Base-by-base conservation (phyloP, 2,888 invertebrate genomes). In the Orthosia cruda region DNA sequence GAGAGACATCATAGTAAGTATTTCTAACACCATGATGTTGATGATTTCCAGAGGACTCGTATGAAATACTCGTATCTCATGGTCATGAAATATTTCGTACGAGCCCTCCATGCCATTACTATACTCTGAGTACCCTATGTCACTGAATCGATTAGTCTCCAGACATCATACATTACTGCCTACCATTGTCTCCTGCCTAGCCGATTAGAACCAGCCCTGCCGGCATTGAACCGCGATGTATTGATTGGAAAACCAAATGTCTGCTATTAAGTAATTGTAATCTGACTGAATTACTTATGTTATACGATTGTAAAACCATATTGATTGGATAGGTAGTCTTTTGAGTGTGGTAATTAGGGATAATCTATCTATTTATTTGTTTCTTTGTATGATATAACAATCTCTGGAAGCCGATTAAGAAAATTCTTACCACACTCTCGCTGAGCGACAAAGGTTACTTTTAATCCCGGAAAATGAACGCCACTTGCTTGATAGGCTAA, bases 231-330 rank as follows among this genome's bases (percentile, higher is more conserved):
- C 16, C 40, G 40, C 15, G 58, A 9, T n/a, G n/a, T 66, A 58
- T 49, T 82, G 62, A 77, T 65, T 50, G 57, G 45, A n/a, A 50
- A 15, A 15, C 20, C 20, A 50, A 64, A 26, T 59, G 54, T 13
- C 54, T 71, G 23, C 47, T 20, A 23, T 16, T 47, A 32, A 20
- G 32, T 76, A 32, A 62, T 71, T 58, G 52, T 80, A 63, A 80
- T 54, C 47, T 26, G 15, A 11, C 15, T 52, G 5, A 66, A 59
- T 77, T 16, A 77, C 13, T 47, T 13, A 23, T 23, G 40, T 12
- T 47, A 47, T 32, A 75, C 7, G 4, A 40, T 26, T 49, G 64
- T 64, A 45, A 66, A 45, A 15, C 26, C 49, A 45, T 20, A n/a
- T 74, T 72, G 23, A 57, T 20, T 23, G 50, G 15, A 15, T 20